Base-by-base conservation (phyloP, 2,797 vertebrate genomes). In the Scolopax bukidnonensis region DNA sequence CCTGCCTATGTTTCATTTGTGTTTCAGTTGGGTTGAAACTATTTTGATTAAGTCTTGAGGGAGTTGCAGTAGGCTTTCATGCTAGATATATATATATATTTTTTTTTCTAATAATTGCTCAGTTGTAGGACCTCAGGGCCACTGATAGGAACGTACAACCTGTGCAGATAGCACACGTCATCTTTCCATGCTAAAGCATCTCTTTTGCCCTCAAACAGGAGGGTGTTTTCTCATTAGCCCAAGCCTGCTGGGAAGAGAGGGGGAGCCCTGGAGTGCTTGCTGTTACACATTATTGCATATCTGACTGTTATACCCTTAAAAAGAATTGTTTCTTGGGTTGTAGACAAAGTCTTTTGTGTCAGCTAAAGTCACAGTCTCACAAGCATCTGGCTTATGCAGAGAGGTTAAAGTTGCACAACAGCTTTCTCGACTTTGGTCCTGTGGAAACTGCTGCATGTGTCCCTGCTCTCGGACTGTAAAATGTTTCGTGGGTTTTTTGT, bases 361-460 rank as follows among this genome's bases (percentile, higher is more conserved):
- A 94, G 47, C 60, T 93, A 12, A 82, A 83, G 81, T 59, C 90
- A 92, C 89, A 11, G n/a, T 50, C 56, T 40, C 90, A 15, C 2
- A 1, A 84, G 77, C 48, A n/a, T 38, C 77, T 67, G 81, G 83
- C 92, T 95, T 77, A 87, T 0, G 0, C 81, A 54, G 48, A 83
- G 70, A 24, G 24, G 67, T 87, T 75, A 41, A 51, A 89, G 73
- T 51, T 65, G 81, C 91, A 74, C 91, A 75, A 61, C 41, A 74
- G 90, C 91, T 95, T 82, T 89, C 28, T 95, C 27, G 70, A 9
- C 51, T 93, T 84, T 17, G 80, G 48, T 68, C 50, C 88, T 74
- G 32, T 2, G 9, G 81, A 87, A 68, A 21, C 54, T 71, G 89
- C 76, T 95, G 96, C 96, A 96, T 95, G 93, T 28, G 3, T 77